phyloP scores from a whole-genome alignment of 2,113 vertebrate genomes.

The Cyanistes caeruleus region DNA sequence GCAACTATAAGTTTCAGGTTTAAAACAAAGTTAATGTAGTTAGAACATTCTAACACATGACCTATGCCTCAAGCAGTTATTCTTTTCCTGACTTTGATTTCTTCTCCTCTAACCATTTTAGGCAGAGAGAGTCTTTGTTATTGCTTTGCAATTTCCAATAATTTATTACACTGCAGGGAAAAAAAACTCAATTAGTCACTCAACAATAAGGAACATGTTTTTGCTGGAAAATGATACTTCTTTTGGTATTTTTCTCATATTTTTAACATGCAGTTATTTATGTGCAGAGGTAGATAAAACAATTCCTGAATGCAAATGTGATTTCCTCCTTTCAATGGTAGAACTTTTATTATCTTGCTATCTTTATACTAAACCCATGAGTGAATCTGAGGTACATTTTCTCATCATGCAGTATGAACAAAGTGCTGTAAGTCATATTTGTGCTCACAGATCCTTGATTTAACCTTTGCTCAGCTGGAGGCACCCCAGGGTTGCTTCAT shows the following conservation, averaged over 20 bases:
- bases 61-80: neutral
- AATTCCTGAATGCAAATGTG: neutral
- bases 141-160: neutral
- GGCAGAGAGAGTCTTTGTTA: neutral
- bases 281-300: neutral
- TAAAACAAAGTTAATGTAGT: neutral
- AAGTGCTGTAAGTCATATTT: neutral
- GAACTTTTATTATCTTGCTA: neutral
- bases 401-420: neutral
- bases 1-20: neutral
- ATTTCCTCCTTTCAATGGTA: neutral
- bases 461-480: neutral
- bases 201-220: neutral
- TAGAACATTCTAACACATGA: neutral
- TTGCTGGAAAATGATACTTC: neutral
- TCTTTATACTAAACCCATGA: neutral
- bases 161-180: neutral
- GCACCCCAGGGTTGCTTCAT: neutral
- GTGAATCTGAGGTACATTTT: neutral
- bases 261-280: neutral
- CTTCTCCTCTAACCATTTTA: neutral
- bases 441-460: neutral
- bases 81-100: neutral
- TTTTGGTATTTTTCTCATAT: neutral
- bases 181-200: neutral